These are phyloP conservation scores for Lomographa bimaculata DNA, from an alignment of 2,888 invertebrate species.

Conservation along the genomic window DNA sequence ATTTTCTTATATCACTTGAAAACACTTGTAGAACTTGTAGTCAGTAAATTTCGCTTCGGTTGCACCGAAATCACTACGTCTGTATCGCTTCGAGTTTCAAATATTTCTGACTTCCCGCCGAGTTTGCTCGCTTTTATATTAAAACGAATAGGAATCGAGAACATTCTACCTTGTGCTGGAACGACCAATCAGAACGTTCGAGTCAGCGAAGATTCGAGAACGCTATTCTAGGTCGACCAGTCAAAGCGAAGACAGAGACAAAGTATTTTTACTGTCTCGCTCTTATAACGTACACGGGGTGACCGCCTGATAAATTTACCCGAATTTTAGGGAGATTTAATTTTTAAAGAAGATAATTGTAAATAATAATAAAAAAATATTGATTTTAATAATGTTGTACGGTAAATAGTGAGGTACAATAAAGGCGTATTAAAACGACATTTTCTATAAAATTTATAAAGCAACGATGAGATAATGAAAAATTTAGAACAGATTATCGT, in stretches of 20 bases:
- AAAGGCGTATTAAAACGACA: too few species aligned
- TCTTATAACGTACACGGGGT: conserved; percentile 17
- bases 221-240: conserved; percentile 39
- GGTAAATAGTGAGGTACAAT: too few species aligned
- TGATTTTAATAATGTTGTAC: too few species aligned
- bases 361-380: too few species aligned
- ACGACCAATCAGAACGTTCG: conserved; percentile 47
- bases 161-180: conserved; percentile 46
- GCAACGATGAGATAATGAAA: too few species aligned
- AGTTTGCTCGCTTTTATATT: conserved; percentile 50
- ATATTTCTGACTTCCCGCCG: conserved; percentile 61
- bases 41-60: conserved; percentile 43
- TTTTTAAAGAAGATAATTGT: too few species aligned
- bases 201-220: conserved; percentile 50
- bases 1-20: conserved; percentile 18
- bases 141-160: conserved; percentile 53
- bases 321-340: conserved; percentile 21
- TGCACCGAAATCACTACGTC: conserved; percentile 52
- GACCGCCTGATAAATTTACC: conserved; percentile 24
- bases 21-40: conserved; percentile 23
- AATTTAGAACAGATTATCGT: too few species aligned
- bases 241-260: conserved; percentile 35
- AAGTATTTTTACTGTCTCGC: conserved; percentile 21
- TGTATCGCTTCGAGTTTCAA: conserved; percentile 60
- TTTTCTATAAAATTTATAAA: too few species aligned